Evolutionary conservation across 1,140 invertebrate species (phyloP), one percentile per base, ranked within the genome.

Genomic region (Halesus radiatus): DNA sequence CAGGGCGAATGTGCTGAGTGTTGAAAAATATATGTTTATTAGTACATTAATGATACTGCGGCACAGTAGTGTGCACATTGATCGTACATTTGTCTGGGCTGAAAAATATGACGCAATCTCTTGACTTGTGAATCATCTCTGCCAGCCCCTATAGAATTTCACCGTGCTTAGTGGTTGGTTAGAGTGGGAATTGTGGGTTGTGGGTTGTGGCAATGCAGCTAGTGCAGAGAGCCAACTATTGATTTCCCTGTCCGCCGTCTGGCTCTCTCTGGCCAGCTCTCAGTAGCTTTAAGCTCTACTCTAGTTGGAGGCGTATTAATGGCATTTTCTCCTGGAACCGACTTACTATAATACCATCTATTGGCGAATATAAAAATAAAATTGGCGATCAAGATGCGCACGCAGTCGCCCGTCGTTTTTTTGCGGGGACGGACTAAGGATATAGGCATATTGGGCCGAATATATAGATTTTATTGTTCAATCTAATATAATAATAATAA

Each of bases 311-410:
- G 68, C 45, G 68, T 52, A 72, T 72, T 72, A 22, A 52, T 72
- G 68, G 45, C 68, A 53, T 72, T 72, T 72, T 52, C n/a, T 56
- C 54, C 10, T n/a, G 20, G n/a, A n/a, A 22, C 54, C 54, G 54
- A 10, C 54, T 13, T 10, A 32, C 62, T 66, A 45, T 45, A 66
- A 66, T 29, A 72, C 45, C 68, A 23, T 37, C 32, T 72, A 45
- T 45, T 20, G 32, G 68, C 68, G 68, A 72, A 72, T 72, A 72
- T 72, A 72, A 72, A 72, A 72, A 72, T 72, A 72, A 50, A 72
- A 72, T 72, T 72, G n/a, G 45, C 68, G 6, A 50, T 23, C 23
- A 6, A 22, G 68, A 22, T 26, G n/a, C 45, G 37, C 68, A 45
- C 68, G 37, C 29, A 18, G 16, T 16, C 23, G 5, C 60, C 23